Conservation (phyloP, 2,797 vertebrate genomes). For the Lacerta viridis region DNA sequence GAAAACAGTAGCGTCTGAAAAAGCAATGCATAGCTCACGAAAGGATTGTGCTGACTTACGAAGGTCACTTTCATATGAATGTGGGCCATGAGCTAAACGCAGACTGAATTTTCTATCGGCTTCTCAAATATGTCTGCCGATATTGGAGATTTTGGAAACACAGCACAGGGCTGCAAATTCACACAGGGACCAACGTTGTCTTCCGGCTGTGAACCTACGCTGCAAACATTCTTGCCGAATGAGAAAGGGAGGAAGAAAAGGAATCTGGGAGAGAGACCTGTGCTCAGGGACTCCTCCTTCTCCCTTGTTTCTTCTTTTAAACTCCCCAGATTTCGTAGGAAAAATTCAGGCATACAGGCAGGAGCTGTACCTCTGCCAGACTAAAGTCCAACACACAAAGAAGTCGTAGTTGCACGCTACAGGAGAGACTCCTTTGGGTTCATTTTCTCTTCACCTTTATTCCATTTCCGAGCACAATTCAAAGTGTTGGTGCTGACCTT, state of each 20-base stretch:
- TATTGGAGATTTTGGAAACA: background rate
- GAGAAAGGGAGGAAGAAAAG: background rate
- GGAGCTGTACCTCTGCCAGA: background rate
- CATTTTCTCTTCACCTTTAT: background rate
- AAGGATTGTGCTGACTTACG: conserved; percentile 16
- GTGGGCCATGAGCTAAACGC: conserved; percentile 3
- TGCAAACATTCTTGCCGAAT: background rate
- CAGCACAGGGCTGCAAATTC: background rate
- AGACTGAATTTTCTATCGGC: background rate
- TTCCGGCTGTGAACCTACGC: background rate
- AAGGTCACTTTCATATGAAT: conserved; percentile 30
- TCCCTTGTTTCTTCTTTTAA: background rate
- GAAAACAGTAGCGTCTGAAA: conserved; percentile 37
- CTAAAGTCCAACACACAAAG: background rate
- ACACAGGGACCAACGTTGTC: background rate
- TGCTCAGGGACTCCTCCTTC: background rate
- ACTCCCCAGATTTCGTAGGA: background rate
- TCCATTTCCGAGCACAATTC: too few relatives aligned
- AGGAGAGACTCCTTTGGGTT: background rate
- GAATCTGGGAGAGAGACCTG: background rate
- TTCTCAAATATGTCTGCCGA: conserved; percentile 15
- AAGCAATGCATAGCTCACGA: background rate
- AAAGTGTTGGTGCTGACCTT: too few relatives aligned
- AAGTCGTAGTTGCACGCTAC: background rate
- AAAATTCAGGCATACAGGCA: background rate